Evolutionary conservation across 2,113 vertebrate genomes (phyloP).

Genomic region (Phocoena phocoena): DNA sequence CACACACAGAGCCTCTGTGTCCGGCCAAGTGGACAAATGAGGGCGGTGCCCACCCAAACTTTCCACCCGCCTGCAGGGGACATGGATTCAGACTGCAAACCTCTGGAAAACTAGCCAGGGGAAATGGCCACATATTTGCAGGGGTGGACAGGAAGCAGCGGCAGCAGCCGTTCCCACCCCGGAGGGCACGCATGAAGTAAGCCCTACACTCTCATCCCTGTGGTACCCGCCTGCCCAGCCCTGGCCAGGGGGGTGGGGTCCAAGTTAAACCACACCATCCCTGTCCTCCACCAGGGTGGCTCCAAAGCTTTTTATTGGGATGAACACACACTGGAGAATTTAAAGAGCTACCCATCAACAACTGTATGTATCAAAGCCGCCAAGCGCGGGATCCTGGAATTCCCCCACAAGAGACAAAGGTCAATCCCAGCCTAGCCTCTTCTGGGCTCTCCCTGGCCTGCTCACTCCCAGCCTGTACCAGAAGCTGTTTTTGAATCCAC

Average conservation of each 20-base stretch:
- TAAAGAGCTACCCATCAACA: not conserved
- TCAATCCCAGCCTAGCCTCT: not conserved
- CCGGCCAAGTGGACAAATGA: not conserved
- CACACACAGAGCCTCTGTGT: conserved; percentile 24
- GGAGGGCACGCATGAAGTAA: not conserved
- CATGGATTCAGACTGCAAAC: not conserved
- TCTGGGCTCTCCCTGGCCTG: not conserved
- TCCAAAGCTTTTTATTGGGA: not conserved
- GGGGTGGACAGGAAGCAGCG: not conserved
- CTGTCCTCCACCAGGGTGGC: not conserved
- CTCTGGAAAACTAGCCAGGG: not conserved
- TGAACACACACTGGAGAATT: not conserved
- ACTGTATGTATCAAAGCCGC: not conserved
- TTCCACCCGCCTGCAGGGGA: not conserved
- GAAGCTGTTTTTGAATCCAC: not conserved
- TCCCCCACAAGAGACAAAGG: not conserved
- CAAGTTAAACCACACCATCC: not conserved
- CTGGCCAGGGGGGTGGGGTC: not conserved
- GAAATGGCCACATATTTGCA: not conserved
- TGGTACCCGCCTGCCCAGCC: not conserved
- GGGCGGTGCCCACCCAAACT: not conserved
- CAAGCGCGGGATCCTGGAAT: not conserved
- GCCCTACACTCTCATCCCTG: no score
- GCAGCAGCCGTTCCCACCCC: not conserved
- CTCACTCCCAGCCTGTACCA: not conserved